Percentiles rank a stretch among this genome's conserved stretches.
phyloP scores from a whole-genome alignment of 1,140 invertebrate genomes.

The Lepidurus arcticus region DNA sequence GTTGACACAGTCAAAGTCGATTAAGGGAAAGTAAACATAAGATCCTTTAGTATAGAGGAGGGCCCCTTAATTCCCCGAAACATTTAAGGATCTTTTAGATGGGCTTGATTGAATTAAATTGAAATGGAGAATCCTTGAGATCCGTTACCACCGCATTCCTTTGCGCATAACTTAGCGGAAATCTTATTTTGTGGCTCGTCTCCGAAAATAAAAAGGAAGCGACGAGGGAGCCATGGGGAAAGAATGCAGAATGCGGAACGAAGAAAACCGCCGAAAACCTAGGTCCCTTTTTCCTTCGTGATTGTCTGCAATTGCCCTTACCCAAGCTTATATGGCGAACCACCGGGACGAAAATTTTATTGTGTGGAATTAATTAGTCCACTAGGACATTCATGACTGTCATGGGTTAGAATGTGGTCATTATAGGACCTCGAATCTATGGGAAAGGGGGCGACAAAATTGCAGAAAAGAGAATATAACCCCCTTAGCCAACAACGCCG shows the following conservation, averaged over 20 bases:
- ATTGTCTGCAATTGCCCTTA: conserved; percentile 13
- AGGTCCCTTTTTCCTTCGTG: neutral
- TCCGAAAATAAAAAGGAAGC: neutral
- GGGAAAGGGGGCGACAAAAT: neutral
- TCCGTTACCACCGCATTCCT: neutral
- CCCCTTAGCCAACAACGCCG: neutral
- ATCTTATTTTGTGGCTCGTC: neutral
- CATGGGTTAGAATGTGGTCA: neutral
- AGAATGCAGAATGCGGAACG: neutral
- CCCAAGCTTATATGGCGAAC: neutral
- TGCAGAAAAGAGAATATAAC: neutral
- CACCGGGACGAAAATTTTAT: conserved; percentile 11
- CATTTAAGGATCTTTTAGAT: no score
- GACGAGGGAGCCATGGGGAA: neutral
- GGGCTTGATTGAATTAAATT: no score
- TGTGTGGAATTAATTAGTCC: conserved; percentile 12
- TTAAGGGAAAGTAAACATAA: no score
- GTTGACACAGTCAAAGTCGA: no score
- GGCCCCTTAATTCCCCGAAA: no score
- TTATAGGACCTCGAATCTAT: conserved; percentile 10
- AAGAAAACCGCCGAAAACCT: neutral
- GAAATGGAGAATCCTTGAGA: no score
- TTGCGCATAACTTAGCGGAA: neutral
- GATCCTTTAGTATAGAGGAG: no score
- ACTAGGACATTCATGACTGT: conserved; percentile 15